Evolutionary conservation across 2,888 invertebrate genomes (phyloP), one percentile per base, ranked within the genome.

Genomic region (Hyposoter didymator): DNA sequence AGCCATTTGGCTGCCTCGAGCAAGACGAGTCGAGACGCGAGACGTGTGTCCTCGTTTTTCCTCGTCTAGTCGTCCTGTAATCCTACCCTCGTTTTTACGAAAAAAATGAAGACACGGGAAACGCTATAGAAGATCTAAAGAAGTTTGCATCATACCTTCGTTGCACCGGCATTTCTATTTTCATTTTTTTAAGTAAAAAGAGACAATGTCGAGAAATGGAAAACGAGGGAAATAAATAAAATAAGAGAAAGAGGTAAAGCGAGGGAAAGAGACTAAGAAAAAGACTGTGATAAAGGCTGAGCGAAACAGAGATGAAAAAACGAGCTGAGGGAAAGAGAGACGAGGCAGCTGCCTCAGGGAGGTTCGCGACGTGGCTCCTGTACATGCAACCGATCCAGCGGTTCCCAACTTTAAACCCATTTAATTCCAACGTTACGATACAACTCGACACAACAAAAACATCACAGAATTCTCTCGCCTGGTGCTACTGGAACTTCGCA

Each of bases 321-420:
- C 39, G 70, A 72, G 82, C 43, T 32, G 19, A 49, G 69, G 70
- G 67, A 79, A 84, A 88, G 90, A 87, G 88, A 89, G 89, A 88
- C 89, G 87, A 90, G 90, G 90, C 90, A 91, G 90, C 90, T 92
- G 91, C 90, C 91, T 89, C 88, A 81, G 88, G 81, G 89, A 90
- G 91, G 91, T 91, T 88, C 82, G 81, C 89, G 87, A 90, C 88
- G 89, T 88, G 89, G 91, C 91, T 92, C 88, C 91, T 85, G 91
- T 91, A 89, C 87, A 88, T 88, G 88, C 89, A 86, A 85, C 86
- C 88, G 59, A 64, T 6, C 85, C 91, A 92, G 92, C 88, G 91
- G 90, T 89, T 90, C 92, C 90, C 92, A 92, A 91, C 90, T 89
- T 49, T 81, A 76, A 84, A 35, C 22, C 78, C 70, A 66, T 73